Evolutionary conservation across 92 coral and sea anemone species (phyloP), one percentile per base, ranked within the genome.

Genomic region (Isaurus tuberculatus): DNA sequence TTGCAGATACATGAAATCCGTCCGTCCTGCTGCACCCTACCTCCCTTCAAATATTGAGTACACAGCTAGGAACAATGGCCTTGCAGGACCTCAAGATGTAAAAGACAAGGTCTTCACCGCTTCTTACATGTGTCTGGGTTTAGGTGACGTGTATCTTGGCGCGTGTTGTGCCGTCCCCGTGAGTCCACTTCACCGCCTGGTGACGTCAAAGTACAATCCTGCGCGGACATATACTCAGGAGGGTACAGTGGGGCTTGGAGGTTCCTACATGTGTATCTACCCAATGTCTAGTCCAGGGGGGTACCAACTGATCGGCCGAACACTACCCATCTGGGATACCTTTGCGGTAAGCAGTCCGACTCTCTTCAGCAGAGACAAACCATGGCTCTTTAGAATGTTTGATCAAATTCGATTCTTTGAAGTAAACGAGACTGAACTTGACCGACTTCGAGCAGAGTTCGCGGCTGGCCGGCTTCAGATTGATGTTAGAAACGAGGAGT

Each of bases 251-350:
- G 92, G 92, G 0, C 81, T 90, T 11, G 92, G 92, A 2, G 92
- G 92, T 2, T 90, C 92, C 74, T 90, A 87, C 83, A 90, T 90
- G 92, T 90, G 92, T 32, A 90, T 90, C 67, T 90, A 90, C 46
- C 92, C 92, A 19, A 90, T 90, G 92, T 34, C 63, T 60, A 90
- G 92, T n/a, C 92, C 92, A 28, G 92, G 92, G 7, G 92, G 92
- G 3, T 90, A 90, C 65, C 92, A 90, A 65, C 85, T 90, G 33
- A 75, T 90, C 23, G 92, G 92, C 27, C 78, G 92, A 65, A 87
- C 92, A 33, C 73, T 90, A 27, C 85, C 92, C 15, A 90, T 90
- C 43, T 90, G 92, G 92, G 83, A 90, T 27, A 90, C 92, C 1
- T 90, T 86, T 65, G 92, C 84, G 23, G 66, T 30, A n/a, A 22